Percentiles rank a stretch among this genome's conserved stretches.
phyloP scores from a whole-genome alignment of 2,797 vertebrate species.

The Chaenodraco wilsoni region DNA sequence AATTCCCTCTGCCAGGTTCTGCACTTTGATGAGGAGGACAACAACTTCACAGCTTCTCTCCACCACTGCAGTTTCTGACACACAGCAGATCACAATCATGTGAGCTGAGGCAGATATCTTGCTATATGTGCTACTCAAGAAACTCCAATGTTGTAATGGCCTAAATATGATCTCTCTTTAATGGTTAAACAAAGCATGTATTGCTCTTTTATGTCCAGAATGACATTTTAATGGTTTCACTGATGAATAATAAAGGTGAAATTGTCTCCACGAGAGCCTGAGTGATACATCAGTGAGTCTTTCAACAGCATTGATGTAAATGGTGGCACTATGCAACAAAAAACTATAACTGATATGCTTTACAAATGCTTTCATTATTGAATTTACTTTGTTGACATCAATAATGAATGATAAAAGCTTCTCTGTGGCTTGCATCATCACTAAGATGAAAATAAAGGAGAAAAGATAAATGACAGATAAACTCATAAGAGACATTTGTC shows the following conservation, averaged over 20 bases:
- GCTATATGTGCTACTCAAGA: not conserved
- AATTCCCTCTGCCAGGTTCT: slow-evolving; percentile 25
- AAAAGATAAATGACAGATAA: not conserved
- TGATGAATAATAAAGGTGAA: slow-evolving; percentile 1
- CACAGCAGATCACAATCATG: not conserved
- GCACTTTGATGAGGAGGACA: slow-evolving; percentile 28
- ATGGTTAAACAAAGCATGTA: not conserved
- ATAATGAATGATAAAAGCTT: slow-evolving; percentile 18
- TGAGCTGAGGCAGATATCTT: not conserved
- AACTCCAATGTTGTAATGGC: not conserved
- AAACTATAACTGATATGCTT: not conserved
- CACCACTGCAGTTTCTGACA: slow-evolving; percentile 1
- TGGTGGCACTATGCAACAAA: not conserved
- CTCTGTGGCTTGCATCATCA: slow-evolving; percentile 1
- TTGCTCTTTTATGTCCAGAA: not conserved
- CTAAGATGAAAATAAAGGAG: slow-evolving; percentile 8
- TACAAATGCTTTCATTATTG: not conserved
- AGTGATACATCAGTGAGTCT: not conserved
- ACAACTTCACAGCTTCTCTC: slow-evolving; percentile 1
- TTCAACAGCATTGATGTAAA: slow-evolving; percentile 2
- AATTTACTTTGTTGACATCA: slow-evolving; percentile 19
- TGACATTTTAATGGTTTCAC: not conserved
- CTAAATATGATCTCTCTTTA: not conserved
- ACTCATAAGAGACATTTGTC: not conserved
- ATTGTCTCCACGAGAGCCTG: not conserved